phyloP scores from a whole-genome alignment of 2,888 invertebrate species.

The Suillia variegata region DNA sequence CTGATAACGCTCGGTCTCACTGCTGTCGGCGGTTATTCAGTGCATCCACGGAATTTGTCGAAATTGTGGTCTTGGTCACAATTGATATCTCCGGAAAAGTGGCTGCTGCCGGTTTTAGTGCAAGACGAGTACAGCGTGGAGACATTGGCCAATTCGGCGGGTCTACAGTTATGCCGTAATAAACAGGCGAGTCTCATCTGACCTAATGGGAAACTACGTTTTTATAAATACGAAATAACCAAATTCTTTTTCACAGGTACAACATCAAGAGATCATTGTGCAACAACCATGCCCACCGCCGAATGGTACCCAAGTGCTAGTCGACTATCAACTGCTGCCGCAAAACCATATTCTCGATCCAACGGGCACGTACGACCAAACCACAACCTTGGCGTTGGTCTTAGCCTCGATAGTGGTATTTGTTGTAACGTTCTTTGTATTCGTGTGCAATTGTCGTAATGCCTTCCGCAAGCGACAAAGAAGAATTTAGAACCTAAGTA shows the following conservation, averaged over 20 bases:
- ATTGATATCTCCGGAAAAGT: constrained; percentile 73
- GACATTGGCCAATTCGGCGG: constrained; percentile 66
- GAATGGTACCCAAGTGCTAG: constrained; percentile 75
- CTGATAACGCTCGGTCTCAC: constrained; percentile 68
- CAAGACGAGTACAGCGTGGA: constrained; percentile 70
- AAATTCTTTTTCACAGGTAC: constrained; percentile 64
- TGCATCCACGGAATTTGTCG: constrained; percentile 73
- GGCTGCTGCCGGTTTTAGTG: constrained; percentile 73
- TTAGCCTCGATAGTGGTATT: constrained; percentile 69
- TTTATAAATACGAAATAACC: background rate
- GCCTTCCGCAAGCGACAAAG: constrained; percentile 44
- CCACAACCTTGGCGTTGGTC: constrained; percentile 67
- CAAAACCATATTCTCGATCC: constrained; percentile 65
- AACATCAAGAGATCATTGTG: constrained; percentile 85
- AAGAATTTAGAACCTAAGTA: constrained; percentile 3
- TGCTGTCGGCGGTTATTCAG: constrained; percentile 70
- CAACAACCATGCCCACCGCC: constrained; percentile 81
- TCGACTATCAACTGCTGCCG: constrained; percentile 63
- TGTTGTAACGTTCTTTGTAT: constrained; percentile 67
- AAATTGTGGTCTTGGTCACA: constrained; percentile 71
- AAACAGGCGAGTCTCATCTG: constrained; percentile 70
- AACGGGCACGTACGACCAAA: constrained; percentile 63
- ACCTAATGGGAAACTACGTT: background rate
- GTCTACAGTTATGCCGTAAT: constrained; percentile 67
- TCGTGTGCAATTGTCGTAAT: constrained; percentile 65